phyloP scores from a whole-genome alignment of 2,797 vertebrate genomes.

The Poecile montanus region DNA sequence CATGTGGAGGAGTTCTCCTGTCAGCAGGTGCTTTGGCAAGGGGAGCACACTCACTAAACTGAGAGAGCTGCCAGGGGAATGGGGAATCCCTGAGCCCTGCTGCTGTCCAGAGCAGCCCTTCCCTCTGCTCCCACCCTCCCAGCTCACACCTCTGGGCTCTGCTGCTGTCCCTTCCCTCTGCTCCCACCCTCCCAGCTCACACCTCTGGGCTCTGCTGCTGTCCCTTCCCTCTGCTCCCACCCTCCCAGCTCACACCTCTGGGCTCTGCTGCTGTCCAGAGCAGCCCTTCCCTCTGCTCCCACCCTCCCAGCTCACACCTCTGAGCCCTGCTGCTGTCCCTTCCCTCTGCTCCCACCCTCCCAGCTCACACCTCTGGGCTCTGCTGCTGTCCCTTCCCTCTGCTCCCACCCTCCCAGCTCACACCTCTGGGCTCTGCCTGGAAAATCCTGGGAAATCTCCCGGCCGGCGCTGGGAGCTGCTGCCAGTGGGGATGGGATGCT shows the following conservation, averaged over 20 bases:
- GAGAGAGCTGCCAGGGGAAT: not conserved
- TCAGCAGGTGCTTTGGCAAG: conserved; percentile 16
- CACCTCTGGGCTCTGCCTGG: not conserved
- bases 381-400: not conserved
- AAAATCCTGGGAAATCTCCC: not conserved
- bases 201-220: not conserved
- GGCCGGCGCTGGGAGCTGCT: not conserved
- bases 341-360: not conserved
- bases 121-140: not conserved
- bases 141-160: accelerated
- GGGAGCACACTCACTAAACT: not conserved
- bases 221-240: too few species aligned
- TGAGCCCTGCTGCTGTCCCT: not conserved
- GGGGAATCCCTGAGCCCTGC: not conserved
- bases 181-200: not conserved
- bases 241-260: not conserved
- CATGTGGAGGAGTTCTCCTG: not conserved
- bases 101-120: not conserved
- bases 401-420: not conserved
- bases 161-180: too few species aligned
- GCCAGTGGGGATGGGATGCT: not conserved
- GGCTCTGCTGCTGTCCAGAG: not conserved
- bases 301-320: not conserved
- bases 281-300: not conserved
- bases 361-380: not conserved